Base-by-base conservation (phyloP, 2,888 invertebrate species). In the Hipparchia semele region DNA sequence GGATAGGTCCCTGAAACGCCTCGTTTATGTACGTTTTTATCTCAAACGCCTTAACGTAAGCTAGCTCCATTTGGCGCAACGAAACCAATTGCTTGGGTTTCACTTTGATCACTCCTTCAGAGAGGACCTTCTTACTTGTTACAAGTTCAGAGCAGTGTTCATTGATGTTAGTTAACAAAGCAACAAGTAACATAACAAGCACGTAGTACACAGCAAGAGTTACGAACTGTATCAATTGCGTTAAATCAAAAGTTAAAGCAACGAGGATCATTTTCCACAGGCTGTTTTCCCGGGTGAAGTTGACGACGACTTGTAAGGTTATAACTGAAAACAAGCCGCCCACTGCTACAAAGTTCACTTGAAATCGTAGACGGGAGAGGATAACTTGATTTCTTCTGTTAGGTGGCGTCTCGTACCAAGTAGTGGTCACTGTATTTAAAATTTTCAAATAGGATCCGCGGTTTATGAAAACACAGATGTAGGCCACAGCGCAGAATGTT, bases 241-340 rank as follows among this genome's bases (percentile, higher is more conserved):
- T 87, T 13, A 90, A 70, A 74, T 84, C 80, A 62, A 90, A 91
- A 0, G 90, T 82, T 2, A 86, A 74, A 2, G 78, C 76, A 0
- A 90, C 89, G 10, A 90, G 79, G 53, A 87, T 77, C 73, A 84
- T 88, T 74, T 91, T 91, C 88, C 88, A 90, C 0, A 85, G n/a
- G 7, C 83, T 83, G 46, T 86, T 85, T 0, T 75, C 56, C 68
- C 90, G 81, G 0, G 88, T 84, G 59, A 81, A 86, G 71, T 91
- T 90, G 0, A 92, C 79, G 56, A 75, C 74, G 5, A 86, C 51
- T 76, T 90, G 87, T 9, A 84, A 64, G 5, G 84, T 23, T 1
- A 84, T 64, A 8, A 84, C 62, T 2, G 82, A 1, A 3, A 80
- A 2, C 1, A 89, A 76, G 39, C 76, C 76, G 4, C 76, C 75